These are phyloP conservation scores for Triplophysa rosa DNA, from an alignment of 2,113 vertebrate genomes.

Conservation along the genomic window DNA sequence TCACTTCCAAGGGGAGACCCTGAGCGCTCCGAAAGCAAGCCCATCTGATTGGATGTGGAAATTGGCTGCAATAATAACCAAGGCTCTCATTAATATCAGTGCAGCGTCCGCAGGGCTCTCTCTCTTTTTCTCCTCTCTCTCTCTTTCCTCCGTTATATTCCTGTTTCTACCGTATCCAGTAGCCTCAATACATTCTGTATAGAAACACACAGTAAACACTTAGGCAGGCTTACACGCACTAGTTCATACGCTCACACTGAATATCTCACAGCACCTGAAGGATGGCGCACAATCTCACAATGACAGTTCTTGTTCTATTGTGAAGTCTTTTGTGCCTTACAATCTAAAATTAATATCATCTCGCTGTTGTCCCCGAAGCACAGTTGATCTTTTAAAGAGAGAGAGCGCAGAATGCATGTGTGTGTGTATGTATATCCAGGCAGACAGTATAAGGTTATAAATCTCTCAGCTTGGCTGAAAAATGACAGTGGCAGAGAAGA, in stretches of 20 bases:
- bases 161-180: no score
- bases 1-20: constrained; percentile 37
- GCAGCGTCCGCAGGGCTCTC: constrained; percentile 30
- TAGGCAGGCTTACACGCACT: constrained; percentile 6
- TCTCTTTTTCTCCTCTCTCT: constrained; percentile 1
- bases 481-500: background rate
- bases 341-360: background rate
- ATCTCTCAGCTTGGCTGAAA: background rate
- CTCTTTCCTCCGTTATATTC: background rate
- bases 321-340: background rate
- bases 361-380: background rate
- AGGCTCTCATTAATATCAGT: constrained; percentile 45
- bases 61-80: constrained; percentile 47
- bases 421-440: background rate
- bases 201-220: constrained; percentile 31
- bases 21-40: constrained; percentile 21
- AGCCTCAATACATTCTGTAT: constrained; percentile 17
- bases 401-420: background rate
- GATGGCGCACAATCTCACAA: constrained; percentile 14
- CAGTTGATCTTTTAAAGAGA: constrained; percentile 20
- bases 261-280: constrained; percentile 12
- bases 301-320: constrained; percentile 20
- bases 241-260: background rate
- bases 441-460: background rate
- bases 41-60: constrained; percentile 49